Percentiles rank a stretch among this genome's conserved stretches.
Evolutionary conservation across 2,888 invertebrate species (phyloP).

Genomic region (Chalcis sispes): DNA sequence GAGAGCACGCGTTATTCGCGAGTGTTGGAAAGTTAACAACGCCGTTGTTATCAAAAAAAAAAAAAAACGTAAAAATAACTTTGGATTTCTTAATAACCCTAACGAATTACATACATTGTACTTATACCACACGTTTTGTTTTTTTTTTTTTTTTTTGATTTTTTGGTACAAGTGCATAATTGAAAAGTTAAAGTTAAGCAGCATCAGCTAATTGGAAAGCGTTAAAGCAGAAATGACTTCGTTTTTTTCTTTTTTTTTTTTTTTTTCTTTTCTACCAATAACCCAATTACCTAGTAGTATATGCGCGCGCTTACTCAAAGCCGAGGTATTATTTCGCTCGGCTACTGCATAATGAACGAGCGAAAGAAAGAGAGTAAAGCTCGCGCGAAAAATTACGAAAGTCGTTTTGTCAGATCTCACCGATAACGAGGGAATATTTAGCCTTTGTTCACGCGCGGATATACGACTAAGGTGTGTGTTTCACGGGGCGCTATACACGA

Average conservation of each 20-base stretch:
- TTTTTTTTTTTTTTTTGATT: neutral
- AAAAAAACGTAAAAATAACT: constrained; percentile 18
- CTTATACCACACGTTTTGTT: neutral
- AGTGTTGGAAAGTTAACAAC: constrained; percentile 16
- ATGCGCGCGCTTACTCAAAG: constrained; percentile 35
- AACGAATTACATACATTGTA: constrained; percentile 12
- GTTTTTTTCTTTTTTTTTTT: too few relatives aligned
- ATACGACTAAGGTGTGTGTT: constrained; percentile 5
- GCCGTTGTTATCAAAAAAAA: too few relatives aligned
- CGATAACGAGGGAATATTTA: constrained; percentile 44
- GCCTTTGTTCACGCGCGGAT: constrained; percentile 43
- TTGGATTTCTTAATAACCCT: constrained; percentile 12
- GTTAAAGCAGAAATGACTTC: constrained; percentile 27
- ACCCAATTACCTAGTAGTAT: constrained; percentile 37
- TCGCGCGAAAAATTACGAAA: constrained; percentile 7
- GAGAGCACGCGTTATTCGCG: constrained; percentile 17
- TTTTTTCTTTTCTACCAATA: constrained; percentile 32
- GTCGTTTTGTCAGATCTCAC: too few relatives aligned
- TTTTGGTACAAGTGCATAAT: constrained; percentile 5
- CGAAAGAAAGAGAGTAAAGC: neutral
- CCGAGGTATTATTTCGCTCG: too few relatives aligned
- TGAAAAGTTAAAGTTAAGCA: constrained; percentile 32
- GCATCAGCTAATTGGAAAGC: constrained; percentile 21
- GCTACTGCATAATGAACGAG: too few relatives aligned
- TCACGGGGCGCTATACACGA: neutral